Percentiles rank a stretch among this genome's conserved stretches.
Conservation (phyloP, 2,113 vertebrate genomes). For the Trochalopteron elliotii region DNA sequence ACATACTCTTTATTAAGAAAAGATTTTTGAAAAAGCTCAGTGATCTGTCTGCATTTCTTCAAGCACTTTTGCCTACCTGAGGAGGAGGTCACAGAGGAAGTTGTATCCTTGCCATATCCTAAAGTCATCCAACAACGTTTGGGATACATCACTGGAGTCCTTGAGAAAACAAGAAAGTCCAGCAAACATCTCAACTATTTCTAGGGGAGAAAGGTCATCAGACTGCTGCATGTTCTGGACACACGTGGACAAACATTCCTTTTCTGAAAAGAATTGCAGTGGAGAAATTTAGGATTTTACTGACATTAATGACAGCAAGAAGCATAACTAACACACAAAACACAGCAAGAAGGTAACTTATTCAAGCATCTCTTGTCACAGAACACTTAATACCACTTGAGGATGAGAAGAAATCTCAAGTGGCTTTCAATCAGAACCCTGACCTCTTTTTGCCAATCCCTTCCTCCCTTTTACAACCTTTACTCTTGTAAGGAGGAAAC, state of each 20-base stretch:
- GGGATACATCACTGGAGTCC: conserved; percentile 96
- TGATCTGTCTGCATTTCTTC: background rate
- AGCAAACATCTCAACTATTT: conserved; percentile 98
- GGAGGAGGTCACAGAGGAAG: conserved; percentile 95
- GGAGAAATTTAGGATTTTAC: background rate
- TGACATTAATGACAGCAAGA: background rate
- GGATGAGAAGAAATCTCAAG: background rate
- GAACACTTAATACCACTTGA: background rate
- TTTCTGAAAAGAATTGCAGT: conserved; percentile 81
- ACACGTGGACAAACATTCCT: conserved; percentile 95
- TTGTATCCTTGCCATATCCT: conserved; percentile 97
- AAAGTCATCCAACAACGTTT: conserved; percentile 95
- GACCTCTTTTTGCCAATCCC: background rate
- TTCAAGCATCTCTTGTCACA: background rate
- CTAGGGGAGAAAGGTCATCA: conserved; percentile 92
- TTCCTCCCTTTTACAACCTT: background rate
- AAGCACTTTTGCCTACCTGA: conserved; percentile 80
- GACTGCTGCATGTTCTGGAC: conserved; percentile 99
- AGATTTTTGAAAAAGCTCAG: background rate
- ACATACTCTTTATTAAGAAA: background rate
- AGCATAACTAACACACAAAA: background rate
- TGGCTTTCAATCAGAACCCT: background rate
- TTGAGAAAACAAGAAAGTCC: conserved; percentile 98
- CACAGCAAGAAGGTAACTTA: background rate
- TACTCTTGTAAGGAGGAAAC: background rate